Evolutionary conservation across 2,888 invertebrate species (phyloP), one percentile per base, ranked within the genome.

Genomic region (Cephus nigrinus): DNA sequence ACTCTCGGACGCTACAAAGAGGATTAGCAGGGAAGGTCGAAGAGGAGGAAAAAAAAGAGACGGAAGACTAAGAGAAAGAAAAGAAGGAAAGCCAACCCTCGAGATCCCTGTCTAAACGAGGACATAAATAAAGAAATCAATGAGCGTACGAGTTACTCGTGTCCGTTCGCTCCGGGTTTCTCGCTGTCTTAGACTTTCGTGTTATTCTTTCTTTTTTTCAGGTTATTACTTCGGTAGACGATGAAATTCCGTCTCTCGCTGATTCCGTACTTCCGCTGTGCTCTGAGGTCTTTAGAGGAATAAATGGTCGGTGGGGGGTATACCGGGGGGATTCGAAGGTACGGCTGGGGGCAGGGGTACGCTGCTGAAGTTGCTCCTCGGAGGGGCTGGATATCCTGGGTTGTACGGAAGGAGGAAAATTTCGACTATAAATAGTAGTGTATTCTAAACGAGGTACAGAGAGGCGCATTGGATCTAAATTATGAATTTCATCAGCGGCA

Each of bases 401-500:
- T 9, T 9, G 55, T 15, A 55, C 23, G 55, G 55, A 23, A 55
- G 88, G 87, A 88, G 88, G 87, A 90, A 91, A 91, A 91, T 91
- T 91, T 91, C 89, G 89, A 88, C 91, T 91, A 91, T 91, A 91
- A 91, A 91, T 91, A 91, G 91, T 89, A 88, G 89, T 90, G 91
- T 91, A 91, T 91, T 90, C 91, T 90, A 91, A 91, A 91, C 91
- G 91, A 91, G 91, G 88, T 90, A 91, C 84, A 85, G 84, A 89
- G 86, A 88, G 88, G 88, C 90, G 90, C 91, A 91, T 91, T 91
- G 91, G 91, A 91, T 91, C 91, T 91, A 91, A 91, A 91, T 91
- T 91, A 91, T 91, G 91, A 91, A 91, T 91, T 91, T 91, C 91
- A 91, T 91, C 91, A 91, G 90, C 90, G 88, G 89, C 90, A 90